Evolutionary conservation across 2,113 vertebrate species (phyloP), one percentile per base, ranked within the genome.

Genomic region (Henicopernis longicauda): DNA sequence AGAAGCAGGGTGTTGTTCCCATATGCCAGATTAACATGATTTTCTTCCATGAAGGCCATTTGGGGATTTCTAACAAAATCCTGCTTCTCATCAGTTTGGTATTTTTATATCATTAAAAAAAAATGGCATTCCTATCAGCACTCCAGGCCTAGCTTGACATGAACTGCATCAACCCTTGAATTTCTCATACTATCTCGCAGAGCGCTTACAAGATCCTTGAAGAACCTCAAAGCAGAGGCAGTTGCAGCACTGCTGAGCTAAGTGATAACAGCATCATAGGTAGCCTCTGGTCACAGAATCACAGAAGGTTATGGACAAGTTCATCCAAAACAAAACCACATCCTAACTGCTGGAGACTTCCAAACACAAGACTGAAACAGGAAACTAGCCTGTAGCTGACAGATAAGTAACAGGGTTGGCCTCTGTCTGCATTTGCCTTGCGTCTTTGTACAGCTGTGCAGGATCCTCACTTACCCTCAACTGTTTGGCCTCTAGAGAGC

Each of bases 401-500:
- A 92, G 62, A 11, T 70, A 90, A 81, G 42, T 44, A 32, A 77
- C 25, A 83, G 42, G 19, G 22, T 2, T 93, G 66, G 69, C 38
- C 50, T 27, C 34, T 65, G 57, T 34, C 62, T 83, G 66, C n/a
- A 62, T 70, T 76, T 74, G 31, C 18, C 55, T 63, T 16, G n/a
- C 16, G 13, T 40, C 49, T 59, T 29, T 58, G 29, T 55, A 47
- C 49, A 83, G 63, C 62, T 65, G 83, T 92, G 73, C 76, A 86
- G 59, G 59, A n/a, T 63, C 36, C 40, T 79, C 36, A 86, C 98
- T 99, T 95, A 99, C 99, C 99, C 94, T 99, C 99, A 3, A 99
- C 98, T 0, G 99, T 98, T 50, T 99, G 99, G 76, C 99, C 99
- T 94, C 98, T 98, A 16, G 99, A 99, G 12, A 99, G 99, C 95